Percentiles rank a stretch among this genome's conserved stretches.
Evolutionary conservation across 2,113 vertebrate genomes (phyloP).

Genomic region (Antigone vipio): DNA sequence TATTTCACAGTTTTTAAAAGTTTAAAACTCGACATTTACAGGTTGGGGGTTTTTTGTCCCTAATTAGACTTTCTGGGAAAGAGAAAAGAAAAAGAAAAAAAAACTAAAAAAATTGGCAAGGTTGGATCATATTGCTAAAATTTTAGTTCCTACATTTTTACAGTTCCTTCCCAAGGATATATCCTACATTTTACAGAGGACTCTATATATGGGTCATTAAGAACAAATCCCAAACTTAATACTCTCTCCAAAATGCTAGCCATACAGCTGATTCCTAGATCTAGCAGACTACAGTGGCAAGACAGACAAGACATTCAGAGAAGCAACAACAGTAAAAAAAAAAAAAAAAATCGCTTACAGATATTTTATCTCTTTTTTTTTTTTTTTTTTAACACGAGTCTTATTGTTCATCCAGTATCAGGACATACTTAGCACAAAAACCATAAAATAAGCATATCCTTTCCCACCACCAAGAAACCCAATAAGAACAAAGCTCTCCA

Average conservation of each 20-base stretch:
- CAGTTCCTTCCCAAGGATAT: neutral
- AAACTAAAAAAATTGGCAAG: neutral
- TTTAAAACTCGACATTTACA: conserved; percentile 40
- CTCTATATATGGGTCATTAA: neutral
- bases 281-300: neutral
- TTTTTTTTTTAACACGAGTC: neutral
- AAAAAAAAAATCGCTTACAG: neutral
- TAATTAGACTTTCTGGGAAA: neutral
- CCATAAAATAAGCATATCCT: neutral
- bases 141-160: neutral
- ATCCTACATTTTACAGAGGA: neutral
- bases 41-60: neutral
- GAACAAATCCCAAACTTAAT: neutral
- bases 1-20: conserved; percentile 27
- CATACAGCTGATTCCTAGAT: neutral
- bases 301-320: neutral
- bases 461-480: neutral
- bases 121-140: neutral
- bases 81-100: neutral
- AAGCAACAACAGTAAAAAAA: neutral
- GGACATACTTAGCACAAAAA: neutral
- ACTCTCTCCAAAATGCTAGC: neutral
- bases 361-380: neutral
- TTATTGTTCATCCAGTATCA: neutral
- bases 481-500: neutral